Percentiles rank a stretch among this genome's conserved stretches.
These are phyloP conservation scores for Eudyptes chrysolophus DNA, from an alignment of 2,113 vertebrate species.

Conservation along the genomic window DNA sequence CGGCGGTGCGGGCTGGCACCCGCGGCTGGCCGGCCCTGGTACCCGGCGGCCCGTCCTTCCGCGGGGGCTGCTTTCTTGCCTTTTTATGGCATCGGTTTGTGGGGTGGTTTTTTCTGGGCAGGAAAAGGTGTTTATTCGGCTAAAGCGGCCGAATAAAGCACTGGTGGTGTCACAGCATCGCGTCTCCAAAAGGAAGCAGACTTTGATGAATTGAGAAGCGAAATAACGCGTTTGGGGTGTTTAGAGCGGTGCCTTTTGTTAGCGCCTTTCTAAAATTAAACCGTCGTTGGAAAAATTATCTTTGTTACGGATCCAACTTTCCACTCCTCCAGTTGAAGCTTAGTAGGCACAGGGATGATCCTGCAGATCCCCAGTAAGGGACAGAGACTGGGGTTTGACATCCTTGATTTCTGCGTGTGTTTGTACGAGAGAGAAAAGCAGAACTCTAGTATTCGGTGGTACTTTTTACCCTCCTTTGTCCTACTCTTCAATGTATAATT, in stretches of 20 bases:
- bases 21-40: not conserved
- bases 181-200: not conserved
- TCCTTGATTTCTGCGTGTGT: not conserved
- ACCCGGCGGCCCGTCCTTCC: not conserved
- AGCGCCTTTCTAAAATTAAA: slow-evolving; percentile 56
- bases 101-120: not conserved
- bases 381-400: not conserved
- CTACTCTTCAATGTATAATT: rapidly evolving
- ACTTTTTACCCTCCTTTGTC: not conserved
- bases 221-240: not conserved
- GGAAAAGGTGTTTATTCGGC: not conserved
- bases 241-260: slow-evolving; percentile 2
- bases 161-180: not conserved
- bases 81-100: not conserved
- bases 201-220: not conserved
- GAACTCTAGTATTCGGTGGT: not conserved
- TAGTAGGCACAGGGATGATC: not conserved
- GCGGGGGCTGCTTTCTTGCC: not conserved
- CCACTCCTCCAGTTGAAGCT: not conserved
- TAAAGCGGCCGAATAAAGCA: not conserved
- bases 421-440: not conserved
- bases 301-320: slow-evolving; percentile 45
- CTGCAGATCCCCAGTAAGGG: not conserved
- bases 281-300: slow-evolving; percentile 22
- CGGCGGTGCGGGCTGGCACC: not conserved